Conservation (phyloP, 2,797 vertebrate species). For the Macrochelys suwanniensis region DNA sequence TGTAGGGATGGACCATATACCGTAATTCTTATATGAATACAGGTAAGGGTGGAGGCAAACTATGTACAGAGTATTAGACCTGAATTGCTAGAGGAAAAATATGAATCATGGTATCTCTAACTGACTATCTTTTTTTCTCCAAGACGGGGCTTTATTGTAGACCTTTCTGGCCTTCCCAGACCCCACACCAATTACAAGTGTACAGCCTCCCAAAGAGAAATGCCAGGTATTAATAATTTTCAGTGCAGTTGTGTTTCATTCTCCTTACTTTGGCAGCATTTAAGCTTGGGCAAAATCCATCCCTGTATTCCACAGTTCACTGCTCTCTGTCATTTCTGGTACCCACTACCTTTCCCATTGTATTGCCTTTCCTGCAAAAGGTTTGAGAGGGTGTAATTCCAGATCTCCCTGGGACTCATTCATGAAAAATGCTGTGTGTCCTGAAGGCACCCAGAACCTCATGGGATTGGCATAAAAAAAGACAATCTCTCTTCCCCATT, state of each 20-base stretch:
- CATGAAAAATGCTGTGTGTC: background rate
- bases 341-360: background rate
- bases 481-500: background rate
- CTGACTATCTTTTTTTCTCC: background rate
- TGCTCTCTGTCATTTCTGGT: background rate
- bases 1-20: fast-evolving
- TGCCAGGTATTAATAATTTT: background rate
- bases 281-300: no score
- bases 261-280: no score
- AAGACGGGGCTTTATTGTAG: background rate
- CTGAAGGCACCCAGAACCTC: background rate
- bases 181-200: background rate
- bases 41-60: background rate
- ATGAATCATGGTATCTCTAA: background rate
- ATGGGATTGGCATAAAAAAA: background rate
- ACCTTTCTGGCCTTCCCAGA: background rate
- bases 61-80: fast-evolving
- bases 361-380: background rate
- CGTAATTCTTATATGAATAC: background rate
- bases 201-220: background rate
- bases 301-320: background rate
- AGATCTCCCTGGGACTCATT: background rate
- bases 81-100: background rate
- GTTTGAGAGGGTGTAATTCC: background rate
- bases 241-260: no score